phyloP scores from a whole-genome alignment of 2,113 vertebrate genomes.

The Zosterops japonicus region DNA sequence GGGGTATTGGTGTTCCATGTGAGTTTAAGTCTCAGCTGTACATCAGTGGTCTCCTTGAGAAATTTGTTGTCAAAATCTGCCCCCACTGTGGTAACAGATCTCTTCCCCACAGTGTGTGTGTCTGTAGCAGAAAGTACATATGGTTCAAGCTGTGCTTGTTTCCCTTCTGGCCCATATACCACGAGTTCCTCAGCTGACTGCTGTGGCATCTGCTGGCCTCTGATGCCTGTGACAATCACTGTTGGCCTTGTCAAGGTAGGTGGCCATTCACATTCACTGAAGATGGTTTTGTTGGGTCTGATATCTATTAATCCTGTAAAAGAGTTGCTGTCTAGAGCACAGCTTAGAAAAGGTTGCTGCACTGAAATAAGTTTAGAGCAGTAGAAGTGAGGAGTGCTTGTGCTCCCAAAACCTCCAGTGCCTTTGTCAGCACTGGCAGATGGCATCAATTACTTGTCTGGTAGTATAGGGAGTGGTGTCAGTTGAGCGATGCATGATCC shows the following conservation, averaged over 20 bases:
- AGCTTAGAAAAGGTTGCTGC: neutral
- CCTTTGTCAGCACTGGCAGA: neutral
- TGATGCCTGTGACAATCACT: neutral
- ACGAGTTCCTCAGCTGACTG: neutral
- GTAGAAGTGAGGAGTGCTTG: neutral
- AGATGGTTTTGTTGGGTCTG: neutral
- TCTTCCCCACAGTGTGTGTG: neutral
- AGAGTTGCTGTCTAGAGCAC: neutral
- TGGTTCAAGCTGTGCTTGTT: neutral
- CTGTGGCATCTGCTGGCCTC: neutral
- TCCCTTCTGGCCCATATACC: too few species aligned
- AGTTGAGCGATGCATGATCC: neutral
- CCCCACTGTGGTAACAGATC: neutral
- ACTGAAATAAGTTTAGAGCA: neutral
- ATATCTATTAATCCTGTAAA: neutral
- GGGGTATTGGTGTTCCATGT: neutral
- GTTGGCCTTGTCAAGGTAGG: neutral
- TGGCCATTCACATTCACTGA: neutral
- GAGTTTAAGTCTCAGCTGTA: neutral
- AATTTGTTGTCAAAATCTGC: neutral
- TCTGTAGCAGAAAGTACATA: neutral
- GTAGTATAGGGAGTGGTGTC: neutral
- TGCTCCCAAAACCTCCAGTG: neutral
- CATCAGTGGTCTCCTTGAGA: neutral
- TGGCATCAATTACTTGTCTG: fast-evolving